Evolutionary conservation across 2,797 vertebrate genomes (phyloP).

Genomic region (Sandelia bainsii): DNA sequence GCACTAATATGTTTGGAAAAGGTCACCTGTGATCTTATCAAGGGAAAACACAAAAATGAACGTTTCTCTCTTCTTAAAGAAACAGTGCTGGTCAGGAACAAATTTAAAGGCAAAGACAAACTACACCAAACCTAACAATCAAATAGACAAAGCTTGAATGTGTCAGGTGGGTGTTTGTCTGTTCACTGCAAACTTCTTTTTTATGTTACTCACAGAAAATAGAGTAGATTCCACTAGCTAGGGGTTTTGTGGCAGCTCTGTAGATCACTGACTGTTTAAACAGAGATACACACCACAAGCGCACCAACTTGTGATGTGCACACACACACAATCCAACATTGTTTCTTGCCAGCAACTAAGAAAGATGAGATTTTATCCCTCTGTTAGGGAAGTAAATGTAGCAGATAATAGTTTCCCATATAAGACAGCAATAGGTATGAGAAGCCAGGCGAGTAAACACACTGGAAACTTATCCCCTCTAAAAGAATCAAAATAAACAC

Average conservation of each 20-base stretch:
- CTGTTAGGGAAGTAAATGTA: slow-evolving; percentile 53
- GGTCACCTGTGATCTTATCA: slow-evolving; percentile 26
- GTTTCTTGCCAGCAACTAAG: slow-evolving; percentile 34
- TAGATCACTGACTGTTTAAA: slow-evolving; percentile 24
- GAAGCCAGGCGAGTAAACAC: slow-evolving; percentile 30
- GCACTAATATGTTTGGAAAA: slow-evolving; percentile 31
- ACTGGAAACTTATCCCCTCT: slow-evolving; percentile 19
- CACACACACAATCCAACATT: background rate
- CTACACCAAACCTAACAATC: background rate
- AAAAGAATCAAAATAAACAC: slow-evolving; percentile 46
- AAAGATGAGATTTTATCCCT: slow-evolving; percentile 48
- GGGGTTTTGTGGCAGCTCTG: background rate
- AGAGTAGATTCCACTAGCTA: background rate
- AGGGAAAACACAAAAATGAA: slow-evolving; percentile 1
- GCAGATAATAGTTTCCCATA: slow-evolving; percentile 61
- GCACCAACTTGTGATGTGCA: background rate
- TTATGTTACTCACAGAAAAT: background rate
- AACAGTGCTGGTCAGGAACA: background rate
- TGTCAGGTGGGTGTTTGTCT: background rate
- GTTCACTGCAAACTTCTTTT: slow-evolving; percentile 7
- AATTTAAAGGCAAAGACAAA: background rate
- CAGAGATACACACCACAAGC: slow-evolving; percentile 1
- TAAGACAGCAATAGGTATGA: slow-evolving; percentile 13
- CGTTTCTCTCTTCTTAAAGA: background rate
- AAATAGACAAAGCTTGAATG: background rate